Percentiles rank a stretch among this genome's conserved stretches.
Conservation (phyloP, 2,888 invertebrate genomes). For the Apomyelois bistriatella region DNA sequence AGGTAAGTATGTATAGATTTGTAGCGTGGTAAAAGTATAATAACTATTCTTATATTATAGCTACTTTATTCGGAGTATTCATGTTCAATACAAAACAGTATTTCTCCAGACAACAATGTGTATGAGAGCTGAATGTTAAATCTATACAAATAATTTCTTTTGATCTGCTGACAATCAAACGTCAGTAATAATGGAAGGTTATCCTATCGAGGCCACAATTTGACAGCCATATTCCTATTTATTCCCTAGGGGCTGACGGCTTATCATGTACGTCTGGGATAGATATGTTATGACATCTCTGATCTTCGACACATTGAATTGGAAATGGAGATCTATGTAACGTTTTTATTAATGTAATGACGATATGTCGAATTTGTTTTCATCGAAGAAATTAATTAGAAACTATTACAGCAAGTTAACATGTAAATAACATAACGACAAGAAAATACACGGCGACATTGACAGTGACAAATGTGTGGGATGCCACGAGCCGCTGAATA, state of each 20-base stretch:
- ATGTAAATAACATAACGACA: conserved; percentile 17
- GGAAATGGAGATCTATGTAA: background rate
- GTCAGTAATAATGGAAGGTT: background rate
- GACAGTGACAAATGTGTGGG: conserved; percentile 22
- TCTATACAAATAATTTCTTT: background rate
- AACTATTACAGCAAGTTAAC: conserved; percentile 13
- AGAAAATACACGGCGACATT: conserved; percentile 21
- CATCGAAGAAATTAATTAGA: background rate
- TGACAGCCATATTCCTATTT: background rate
- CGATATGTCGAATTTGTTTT: background rate
- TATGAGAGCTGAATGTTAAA: background rate
- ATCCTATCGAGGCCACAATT: background rate
- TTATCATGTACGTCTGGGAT: background rate
- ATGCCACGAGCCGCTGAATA: background rate
- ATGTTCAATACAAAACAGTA: too few relatives aligned
- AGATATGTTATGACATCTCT: conserved; percentile 1
- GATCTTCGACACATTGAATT: background rate
- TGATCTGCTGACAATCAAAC: background rate
- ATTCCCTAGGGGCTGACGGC: conserved; percentile 1
- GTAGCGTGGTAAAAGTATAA: too few relatives aligned
- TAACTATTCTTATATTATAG: too few relatives aligned
- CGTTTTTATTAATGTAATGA: conserved; percentile 7
- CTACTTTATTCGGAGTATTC: too few relatives aligned
- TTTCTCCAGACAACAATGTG: too few relatives aligned
- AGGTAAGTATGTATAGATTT: too few relatives aligned